Evolutionary conservation across 2,113 vertebrate species (phyloP).

Genomic region (Phalacrocorax brasilianus): DNA sequence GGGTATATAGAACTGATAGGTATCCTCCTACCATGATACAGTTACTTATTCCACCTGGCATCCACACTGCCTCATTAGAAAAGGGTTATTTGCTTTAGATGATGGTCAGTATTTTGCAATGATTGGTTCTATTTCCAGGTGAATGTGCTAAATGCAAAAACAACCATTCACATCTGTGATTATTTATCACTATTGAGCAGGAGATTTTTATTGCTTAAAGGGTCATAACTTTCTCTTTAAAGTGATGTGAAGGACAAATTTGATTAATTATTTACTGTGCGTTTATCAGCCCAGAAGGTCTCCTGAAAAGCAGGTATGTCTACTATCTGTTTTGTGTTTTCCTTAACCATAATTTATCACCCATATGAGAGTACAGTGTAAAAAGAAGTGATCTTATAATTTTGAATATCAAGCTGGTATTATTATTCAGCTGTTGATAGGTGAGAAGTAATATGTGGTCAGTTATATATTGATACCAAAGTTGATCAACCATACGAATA

Average conservation of each 20-base stretch:
- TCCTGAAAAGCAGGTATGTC: background rate
- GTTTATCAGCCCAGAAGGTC: background rate
- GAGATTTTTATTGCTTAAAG: background rate
- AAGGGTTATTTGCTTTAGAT: background rate
- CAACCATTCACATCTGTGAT: background rate
- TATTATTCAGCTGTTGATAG: background rate
- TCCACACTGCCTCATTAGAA: background rate
- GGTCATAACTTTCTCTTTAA: background rate
- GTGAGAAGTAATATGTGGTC: background rate
- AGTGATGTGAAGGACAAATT: background rate
- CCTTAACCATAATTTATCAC: background rate
- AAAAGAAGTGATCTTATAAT: background rate
- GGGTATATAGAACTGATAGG: background rate
- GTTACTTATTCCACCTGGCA: background rate
- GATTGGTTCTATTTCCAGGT: background rate
- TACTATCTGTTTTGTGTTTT: background rate
- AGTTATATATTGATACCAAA: background rate
- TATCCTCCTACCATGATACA: background rate
- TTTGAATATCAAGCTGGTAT: background rate
- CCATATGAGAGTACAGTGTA: rapidly evolving
- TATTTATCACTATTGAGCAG: background rate
- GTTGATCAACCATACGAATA: background rate
- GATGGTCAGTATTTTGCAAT: background rate
- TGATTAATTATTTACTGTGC: background rate
- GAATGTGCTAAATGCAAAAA: background rate